Conservation (phyloP, 2,888 invertebrate species). For the Octonoba sinensis region DNA sequence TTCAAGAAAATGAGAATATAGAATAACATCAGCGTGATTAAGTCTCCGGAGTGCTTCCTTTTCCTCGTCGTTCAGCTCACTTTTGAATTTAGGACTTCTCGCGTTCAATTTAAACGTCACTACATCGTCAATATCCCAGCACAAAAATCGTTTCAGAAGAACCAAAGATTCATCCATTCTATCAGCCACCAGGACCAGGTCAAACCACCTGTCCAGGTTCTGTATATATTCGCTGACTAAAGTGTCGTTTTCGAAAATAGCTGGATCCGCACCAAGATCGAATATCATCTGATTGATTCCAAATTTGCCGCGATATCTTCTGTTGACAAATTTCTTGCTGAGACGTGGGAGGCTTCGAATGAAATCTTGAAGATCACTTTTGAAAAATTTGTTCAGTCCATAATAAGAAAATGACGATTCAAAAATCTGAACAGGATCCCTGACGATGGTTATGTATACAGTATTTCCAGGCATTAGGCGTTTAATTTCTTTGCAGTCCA, state of each 20-base stretch:
- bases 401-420: conserved; percentile 67
- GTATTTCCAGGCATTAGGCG: conserved; percentile 65
- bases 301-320: conserved; percentile 60
- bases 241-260: conserved; percentile 65
- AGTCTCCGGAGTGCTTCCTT: conserved; percentile 38
- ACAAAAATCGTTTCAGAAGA: conserved; percentile 68
- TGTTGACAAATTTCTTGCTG: conserved; percentile 15
- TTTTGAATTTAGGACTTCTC: conserved; percentile 58
- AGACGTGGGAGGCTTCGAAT: conserved; percentile 17
- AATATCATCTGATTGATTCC: conserved; percentile 70
- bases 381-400: conserved; percentile 58
- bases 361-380: conserved; percentile 36
- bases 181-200: conserved; percentile 69
- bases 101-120: conserved; percentile 68
- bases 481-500: conserved; percentile 61
- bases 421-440: conserved; percentile 66
- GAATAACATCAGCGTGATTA: conserved; percentile 62
- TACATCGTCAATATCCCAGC: conserved; percentile 69
- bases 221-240: conserved; percentile 66
- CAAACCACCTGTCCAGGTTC: conserved; percentile 68
- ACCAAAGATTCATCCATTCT: conserved; percentile 69
- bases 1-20: conserved; percentile 64
- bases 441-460: conserved; percentile 66
- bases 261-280: conserved; percentile 68
- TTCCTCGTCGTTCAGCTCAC: conserved; percentile 44